Evolutionary conservation across 2,113 vertebrate species (phyloP).

Genomic region (Antechinus flavipes): DNA sequence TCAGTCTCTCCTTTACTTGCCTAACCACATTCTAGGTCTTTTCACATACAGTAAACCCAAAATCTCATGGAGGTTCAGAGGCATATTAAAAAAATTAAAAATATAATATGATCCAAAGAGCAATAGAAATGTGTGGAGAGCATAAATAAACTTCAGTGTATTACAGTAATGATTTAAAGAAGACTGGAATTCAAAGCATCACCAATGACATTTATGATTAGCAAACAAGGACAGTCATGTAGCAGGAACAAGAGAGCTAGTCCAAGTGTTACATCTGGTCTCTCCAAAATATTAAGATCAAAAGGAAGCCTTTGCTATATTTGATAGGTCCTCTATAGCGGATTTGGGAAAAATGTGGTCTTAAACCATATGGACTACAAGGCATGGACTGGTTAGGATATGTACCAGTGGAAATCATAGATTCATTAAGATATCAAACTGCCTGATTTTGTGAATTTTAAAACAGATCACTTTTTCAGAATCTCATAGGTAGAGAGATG

Average conservation of each 20-base stretch:
- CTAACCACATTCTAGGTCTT: background rate
- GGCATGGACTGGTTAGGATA: background rate
- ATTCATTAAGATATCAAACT: background rate
- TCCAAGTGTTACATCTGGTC: background rate
- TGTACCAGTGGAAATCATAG: background rate
- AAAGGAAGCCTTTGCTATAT: background rate
- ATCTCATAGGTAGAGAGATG: background rate
- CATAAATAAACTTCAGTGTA: too few relatives aligned
- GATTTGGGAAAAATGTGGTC: background rate
- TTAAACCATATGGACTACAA: too few relatives aligned
- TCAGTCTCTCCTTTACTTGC: background rate
- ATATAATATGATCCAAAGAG: too few relatives aligned
- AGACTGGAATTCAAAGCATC: too few relatives aligned
- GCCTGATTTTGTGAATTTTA: background rate
- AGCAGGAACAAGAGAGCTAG: background rate
- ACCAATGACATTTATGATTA: background rate
- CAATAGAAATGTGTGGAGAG: too few relatives aligned
- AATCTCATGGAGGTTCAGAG: background rate
- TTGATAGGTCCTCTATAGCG: background rate
- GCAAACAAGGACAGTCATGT: background rate
- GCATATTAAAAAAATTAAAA: too few relatives aligned
- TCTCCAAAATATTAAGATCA: background rate
- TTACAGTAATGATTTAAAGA: too few relatives aligned
- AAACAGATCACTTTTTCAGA: background rate
- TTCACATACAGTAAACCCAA: background rate